These are phyloP conservation scores for Polyergus mexicanus DNA, from an alignment of 1,140 invertebrate species.

Conservation along the genomic window DNA sequence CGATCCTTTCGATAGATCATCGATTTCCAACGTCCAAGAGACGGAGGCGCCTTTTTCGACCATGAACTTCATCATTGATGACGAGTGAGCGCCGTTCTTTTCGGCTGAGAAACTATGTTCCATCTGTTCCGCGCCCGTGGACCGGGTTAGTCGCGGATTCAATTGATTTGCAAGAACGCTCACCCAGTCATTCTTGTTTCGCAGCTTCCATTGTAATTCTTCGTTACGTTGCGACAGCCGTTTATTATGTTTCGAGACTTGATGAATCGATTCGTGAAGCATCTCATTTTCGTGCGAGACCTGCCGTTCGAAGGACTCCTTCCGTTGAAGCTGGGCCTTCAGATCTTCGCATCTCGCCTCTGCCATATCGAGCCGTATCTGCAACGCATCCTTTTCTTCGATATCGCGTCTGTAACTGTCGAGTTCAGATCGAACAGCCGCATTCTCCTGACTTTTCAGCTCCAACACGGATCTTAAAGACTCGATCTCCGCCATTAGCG, in stretches of 20 bases:
- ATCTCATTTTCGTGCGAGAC: slow-evolving; percentile 89
- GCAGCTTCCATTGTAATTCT: slow-evolving; percentile 94
- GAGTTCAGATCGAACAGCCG: slow-evolving; percentile 89
- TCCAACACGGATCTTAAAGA: slow-evolving; percentile 92
- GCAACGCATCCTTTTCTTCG: slow-evolving; percentile 88
- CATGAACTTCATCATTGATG: slow-evolving; percentile 91
- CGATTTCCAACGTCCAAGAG: slow-evolving; percentile 93
- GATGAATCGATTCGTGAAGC: slow-evolving; percentile 90
- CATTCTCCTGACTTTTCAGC: slow-evolving; percentile 91
- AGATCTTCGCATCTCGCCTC: slow-evolving; percentile 91
- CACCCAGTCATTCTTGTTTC: slow-evolving; percentile 91
- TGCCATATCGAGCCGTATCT: slow-evolving; percentile 87
- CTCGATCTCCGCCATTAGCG: slow-evolving; percentile 89
- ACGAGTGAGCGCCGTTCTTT: slow-evolving; percentile 79
- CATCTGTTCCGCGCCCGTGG: slow-evolving; percentile 77
- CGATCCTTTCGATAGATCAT: slow-evolving; percentile 88
- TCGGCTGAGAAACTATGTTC: slow-evolving; percentile 69
- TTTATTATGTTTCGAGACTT: slow-evolving; percentile 92
- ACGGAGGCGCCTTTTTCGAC: slow-evolving; percentile 94
- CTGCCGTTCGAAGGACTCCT: slow-evolving; percentile 87
- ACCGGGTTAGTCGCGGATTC: slow-evolving; percentile 73
- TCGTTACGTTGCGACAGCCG: slow-evolving; percentile 93
- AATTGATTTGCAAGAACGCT: slow-evolving; percentile 85
- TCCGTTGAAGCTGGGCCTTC: slow-evolving; percentile 88
- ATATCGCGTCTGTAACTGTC: slow-evolving; percentile 88